Evolutionary conservation across 1,140 invertebrate species (phyloP), one percentile per base, ranked within the genome.

Genomic region (Apis cerana): DNA sequence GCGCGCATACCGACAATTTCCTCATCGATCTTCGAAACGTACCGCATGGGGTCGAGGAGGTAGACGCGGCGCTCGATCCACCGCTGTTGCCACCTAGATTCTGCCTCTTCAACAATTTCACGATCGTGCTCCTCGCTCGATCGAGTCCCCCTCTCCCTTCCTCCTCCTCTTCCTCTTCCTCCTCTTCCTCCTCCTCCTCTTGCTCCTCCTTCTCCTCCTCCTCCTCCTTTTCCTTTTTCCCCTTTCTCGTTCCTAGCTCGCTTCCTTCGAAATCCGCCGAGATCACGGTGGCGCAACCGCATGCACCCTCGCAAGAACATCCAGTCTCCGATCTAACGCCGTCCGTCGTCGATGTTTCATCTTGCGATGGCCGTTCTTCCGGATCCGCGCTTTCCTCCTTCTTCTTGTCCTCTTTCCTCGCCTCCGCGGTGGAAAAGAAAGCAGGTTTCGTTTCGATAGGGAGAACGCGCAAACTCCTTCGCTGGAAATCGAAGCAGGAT

Each of bases 221-320:
- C 11, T n/a, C 19, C 11, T 21, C 23, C 50, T 27, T 11, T 5
- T 33, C 50, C 23, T 13, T 21, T 13, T 43, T 21, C 11, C 10
- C 12, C 59, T 43, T 27, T 13, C 59, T 27, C 11, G n/a, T 2
- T 58, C 75, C 12, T 43, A 23, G 13, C 19, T 7, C 48, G 15
- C 33, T n/a, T 48, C 82, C 27, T 12, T 43, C 33, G 33, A 43
- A 43, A 13, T 33, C 23, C 58, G 13, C 21, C 1, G 10, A 0
- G 33, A 43, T 43, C 33, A 52, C 48, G n/a, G 27, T 90, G 8
- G 85, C 88, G 64, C 93, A 94, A 1, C 92, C 91, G 64, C 93
- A 94, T 59, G 93, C 93, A 13, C 93, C 92, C 52, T 92, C 90
- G 81, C 93, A 94, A 7, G 80, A 84, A 64, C 93, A 93, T 19